Percentiles rank a stretch among this genome's conserved stretches.
Conservation (phyloP, 2,113 vertebrate genomes). For the Sapayoa aenigma region DNA sequence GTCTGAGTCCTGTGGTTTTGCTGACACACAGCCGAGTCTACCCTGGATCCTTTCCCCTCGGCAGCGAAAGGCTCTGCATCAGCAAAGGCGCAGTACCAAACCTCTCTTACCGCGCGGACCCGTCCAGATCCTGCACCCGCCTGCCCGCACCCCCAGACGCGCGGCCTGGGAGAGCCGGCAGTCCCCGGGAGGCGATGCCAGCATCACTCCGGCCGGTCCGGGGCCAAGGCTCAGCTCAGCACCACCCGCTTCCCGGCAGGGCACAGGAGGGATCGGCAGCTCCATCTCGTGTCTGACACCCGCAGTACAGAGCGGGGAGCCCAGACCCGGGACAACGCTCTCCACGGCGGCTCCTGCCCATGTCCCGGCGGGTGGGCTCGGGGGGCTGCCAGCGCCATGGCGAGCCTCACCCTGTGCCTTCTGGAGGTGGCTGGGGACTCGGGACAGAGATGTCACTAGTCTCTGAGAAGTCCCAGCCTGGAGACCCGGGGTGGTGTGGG, state of each 20-base stretch:
- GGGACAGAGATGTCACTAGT: neutral
- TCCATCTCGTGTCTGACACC: conserved; percentile 11
- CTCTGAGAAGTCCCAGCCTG: neutral
- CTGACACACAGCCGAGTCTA: rapidly evolving
- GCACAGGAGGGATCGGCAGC: neutral
- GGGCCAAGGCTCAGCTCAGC: neutral
- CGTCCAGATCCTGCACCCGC: neutral
- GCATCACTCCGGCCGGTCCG: neutral
- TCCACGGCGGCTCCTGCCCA: rapidly evolving
- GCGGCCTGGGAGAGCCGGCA: neutral
- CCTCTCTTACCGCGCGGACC: rapidly evolving
- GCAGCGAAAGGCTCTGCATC: neutral
- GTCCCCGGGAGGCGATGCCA: neutral
- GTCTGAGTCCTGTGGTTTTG: rapidly evolving
- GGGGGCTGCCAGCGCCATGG: rapidly evolving
- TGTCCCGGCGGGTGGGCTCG: neutral
- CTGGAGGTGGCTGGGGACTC: neutral
- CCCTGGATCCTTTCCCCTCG: too few species aligned
- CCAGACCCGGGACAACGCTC: neutral
- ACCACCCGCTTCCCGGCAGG: neutral
- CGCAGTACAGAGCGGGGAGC: neutral
- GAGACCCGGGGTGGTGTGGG: neutral
- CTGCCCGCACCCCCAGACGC: neutral
- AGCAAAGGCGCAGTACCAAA: neutral
- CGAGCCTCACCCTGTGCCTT: neutral